Evolutionary conservation across 1,140 invertebrate species (phyloP), one percentile per base, ranked within the genome.

Genomic region (Sitobion miscanthi): DNA sequence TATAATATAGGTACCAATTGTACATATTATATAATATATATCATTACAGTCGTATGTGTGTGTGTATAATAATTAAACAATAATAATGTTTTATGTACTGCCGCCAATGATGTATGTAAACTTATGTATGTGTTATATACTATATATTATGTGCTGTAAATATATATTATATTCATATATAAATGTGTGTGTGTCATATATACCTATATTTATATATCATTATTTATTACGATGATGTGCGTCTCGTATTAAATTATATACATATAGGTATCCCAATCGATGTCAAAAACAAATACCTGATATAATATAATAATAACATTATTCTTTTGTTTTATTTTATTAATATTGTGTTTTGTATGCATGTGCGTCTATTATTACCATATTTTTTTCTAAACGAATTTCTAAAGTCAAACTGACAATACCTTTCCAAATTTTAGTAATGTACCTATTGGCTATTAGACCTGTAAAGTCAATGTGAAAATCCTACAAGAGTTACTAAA

Each of bases 1-100:
- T 77, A 77, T 77, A 77, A 77, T 77, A 77, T 77, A 77, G n/a
- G 62, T 77, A n/a, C 14, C 62, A 77, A 77, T 35, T 77, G 62
- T 77, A 77, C 62, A 77, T 77, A n/a, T 20, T 77, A 77, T 77
- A 77, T 77, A 77, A 77, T 77, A 77, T 77, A 54, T 52, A 57
- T 57, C 25, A 57, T 57, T 57, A 23, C 54, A 30, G 25, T 62
- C 57, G 57, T 62, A 62, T 69, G 25, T 69, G 25, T 69, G 62
- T 69, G n/a, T 69, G 62, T 77, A 77, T n/a, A 9, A 17, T 77
- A 69, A 69, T 69, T n/a, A 69, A 69, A 77, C 62, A 77, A 35
- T 77, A 77, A 17, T 77, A 77, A 77, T 77, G 62, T 77, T 77
- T 77, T 77, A 77, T 77, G 62, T 77, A 69, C 30, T 69, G 62